A percentile compares a stretch with the other conserved stretches of the same genome.
phyloP scores from a whole-genome alignment of 2,888 invertebrate genomes.

The Fragum sueziense region DNA sequence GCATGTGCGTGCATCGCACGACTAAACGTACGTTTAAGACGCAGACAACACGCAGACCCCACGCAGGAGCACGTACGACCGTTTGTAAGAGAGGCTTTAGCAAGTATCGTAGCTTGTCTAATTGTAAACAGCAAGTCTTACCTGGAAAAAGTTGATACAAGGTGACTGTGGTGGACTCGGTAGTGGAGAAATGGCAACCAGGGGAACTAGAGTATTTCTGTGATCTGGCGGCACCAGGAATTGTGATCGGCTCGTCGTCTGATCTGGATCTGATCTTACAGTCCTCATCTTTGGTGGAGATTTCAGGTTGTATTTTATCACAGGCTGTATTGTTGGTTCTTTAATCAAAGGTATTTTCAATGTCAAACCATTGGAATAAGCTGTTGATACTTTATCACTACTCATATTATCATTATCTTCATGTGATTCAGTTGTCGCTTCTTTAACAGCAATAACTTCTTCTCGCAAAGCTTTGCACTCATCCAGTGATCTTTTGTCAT shows the following conservation, averaged over 20 bases:
- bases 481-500: neutral
- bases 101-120: no score
- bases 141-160: conserved; percentile 33
- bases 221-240: neutral
- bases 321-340: neutral
- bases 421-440: neutral
- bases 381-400: neutral
- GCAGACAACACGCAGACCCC: no score
- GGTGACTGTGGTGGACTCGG: conserved; percentile 26
- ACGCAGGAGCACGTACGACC: no score
- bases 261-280: neutral
- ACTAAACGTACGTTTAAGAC: no score
- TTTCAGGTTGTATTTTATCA: neutral
- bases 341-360: neutral
- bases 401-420: neutral
- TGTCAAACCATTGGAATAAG: no score
- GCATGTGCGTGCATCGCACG: no score
- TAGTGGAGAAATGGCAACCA: conserved; percentile 3
- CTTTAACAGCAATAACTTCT: neutral
- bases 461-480: no score
- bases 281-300: neutral
- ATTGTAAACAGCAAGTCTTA: conserved; percentile 20
- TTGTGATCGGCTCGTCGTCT: neutral
- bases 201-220: neutral
- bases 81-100: no score